Evolutionary conservation across 2,113 vertebrate species (phyloP).

Genomic region (Cyphomyrus discorhynchus): DNA sequence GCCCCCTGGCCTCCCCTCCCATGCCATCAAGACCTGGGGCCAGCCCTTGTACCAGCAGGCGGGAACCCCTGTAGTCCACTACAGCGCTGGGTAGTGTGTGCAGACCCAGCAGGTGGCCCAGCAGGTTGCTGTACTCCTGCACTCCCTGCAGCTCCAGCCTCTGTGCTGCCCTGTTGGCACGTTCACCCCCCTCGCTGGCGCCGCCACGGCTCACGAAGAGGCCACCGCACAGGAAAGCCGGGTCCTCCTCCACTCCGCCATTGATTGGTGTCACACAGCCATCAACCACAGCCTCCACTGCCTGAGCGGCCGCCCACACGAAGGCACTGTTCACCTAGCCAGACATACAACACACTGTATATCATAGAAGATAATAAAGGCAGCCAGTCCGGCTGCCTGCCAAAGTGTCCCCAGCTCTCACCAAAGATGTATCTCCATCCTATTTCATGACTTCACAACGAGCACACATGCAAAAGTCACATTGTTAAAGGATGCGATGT

Average conservation of each 20-base stretch:
- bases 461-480: not conserved
- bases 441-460: not conserved
- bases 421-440: not conserved
- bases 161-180: conserved; percentile 62
- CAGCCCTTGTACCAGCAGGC: conserved; percentile 67
- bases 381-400: not conserved
- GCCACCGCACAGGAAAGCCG: conserved; percentile 66
- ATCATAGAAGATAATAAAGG: not conserved
- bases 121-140: conserved; percentile 59
- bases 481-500: not conserved
- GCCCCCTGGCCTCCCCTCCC: conserved; percentile 49
- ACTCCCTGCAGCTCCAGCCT: conserved; percentile 63
- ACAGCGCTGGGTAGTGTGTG: conserved; percentile 68
- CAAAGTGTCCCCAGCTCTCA: not conserved
- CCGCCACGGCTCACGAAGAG: conserved; percentile 65
- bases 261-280: conserved; percentile 65
- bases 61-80: conserved; percentile 68
- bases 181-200: conserved; percentile 57
- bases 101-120: conserved; percentile 50
- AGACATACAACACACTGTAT: not conserved
- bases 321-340: conserved; percentile 68
- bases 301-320: conserved; percentile 57
- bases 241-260: conserved; percentile 57
- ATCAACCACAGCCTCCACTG: conserved; percentile 61
- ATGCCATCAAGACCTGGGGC: conserved; percentile 64